Percentiles rank a stretch among this genome's conserved stretches.
Evolutionary conservation across 1,140 invertebrate genomes (phyloP).

Genomic region (Chionoecetes opilio): DNA sequence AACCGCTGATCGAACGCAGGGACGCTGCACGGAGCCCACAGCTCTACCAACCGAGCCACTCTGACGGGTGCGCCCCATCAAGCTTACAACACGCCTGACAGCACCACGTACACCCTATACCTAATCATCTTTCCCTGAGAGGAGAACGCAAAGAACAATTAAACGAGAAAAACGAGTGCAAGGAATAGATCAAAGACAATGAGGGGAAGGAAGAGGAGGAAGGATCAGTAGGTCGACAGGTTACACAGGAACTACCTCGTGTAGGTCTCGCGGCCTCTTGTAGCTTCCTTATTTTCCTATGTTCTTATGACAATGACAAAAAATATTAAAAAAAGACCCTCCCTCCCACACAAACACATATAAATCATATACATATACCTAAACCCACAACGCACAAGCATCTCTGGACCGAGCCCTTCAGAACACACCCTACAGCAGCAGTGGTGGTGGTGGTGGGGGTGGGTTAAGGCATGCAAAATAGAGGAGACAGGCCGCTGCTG

Average conservation of each 20-base stretch:
- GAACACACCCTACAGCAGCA: neutral
- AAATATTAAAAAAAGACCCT: neutral
- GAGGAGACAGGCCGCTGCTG: constrained; percentile 22
- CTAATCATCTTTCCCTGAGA: too few relatives aligned
- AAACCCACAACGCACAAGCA: neutral
- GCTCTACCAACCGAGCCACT: too few relatives aligned
- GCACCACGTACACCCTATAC: too few relatives aligned
- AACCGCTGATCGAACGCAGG: too few relatives aligned
- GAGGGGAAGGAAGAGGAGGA: neutral
- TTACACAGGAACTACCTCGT: neutral
- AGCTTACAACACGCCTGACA: too few relatives aligned
- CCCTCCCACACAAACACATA: neutral
- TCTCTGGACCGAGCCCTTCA: neutral
- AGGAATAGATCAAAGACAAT: neutral
- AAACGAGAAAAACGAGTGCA: too few relatives aligned
- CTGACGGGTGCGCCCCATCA: too few relatives aligned
- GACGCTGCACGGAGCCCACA: too few relatives aligned
- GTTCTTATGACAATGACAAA: neutral
- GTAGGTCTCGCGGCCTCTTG: too few relatives aligned
- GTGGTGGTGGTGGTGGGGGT: neutral
- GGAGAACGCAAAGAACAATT: too few relatives aligned
- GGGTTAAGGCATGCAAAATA: neutral
- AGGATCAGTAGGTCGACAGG: neutral
- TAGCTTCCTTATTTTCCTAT: too few relatives aligned
- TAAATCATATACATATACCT: neutral